These are phyloP conservation scores for Chamaea fasciata DNA, from an alignment of 2,113 vertebrate genomes.

Conservation along the genomic window DNA sequence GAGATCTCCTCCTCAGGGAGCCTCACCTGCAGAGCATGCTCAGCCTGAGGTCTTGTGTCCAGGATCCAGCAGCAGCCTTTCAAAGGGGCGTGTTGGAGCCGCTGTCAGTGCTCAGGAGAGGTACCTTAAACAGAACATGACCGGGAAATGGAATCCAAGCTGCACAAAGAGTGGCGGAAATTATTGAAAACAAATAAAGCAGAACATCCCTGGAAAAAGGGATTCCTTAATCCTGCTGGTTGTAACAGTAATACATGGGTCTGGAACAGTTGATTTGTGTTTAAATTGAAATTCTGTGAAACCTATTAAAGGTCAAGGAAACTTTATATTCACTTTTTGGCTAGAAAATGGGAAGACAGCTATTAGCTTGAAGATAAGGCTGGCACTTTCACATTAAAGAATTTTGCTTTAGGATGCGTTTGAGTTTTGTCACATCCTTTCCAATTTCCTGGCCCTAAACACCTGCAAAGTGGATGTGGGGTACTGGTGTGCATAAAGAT, in stretches of 20 bases:
- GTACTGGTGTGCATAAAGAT: background rate
- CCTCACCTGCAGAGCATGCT: conserved; percentile 93
- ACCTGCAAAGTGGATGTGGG: background rate
- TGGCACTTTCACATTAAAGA: background rate
- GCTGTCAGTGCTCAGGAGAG: conserved; percentile 81
- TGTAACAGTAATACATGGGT: background rate
- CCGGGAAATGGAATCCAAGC: background rate
- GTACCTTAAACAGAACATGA: conserved; percentile 58
- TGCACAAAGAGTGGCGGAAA: background rate
- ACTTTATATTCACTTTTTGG: background rate
- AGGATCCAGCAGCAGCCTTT: conserved; percentile 91
- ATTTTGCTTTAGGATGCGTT: background rate
- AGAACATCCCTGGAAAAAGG: background rate
- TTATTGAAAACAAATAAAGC: background rate
- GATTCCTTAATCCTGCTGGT: background rate
- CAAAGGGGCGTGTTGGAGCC: conserved; percentile 91
- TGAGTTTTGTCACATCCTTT: background rate
- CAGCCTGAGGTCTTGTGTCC: conserved; percentile 93
- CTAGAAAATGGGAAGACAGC: background rate
- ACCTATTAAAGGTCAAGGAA: background rate
- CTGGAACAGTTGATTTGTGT: background rate
- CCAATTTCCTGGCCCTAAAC: background rate
- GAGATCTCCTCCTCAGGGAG: conserved; percentile 88
- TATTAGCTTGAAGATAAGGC: background rate
- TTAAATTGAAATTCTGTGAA: background rate